Evolutionary conservation across 2,888 invertebrate species (phyloP).

Genomic region (Acholoe squamosa): DNA sequence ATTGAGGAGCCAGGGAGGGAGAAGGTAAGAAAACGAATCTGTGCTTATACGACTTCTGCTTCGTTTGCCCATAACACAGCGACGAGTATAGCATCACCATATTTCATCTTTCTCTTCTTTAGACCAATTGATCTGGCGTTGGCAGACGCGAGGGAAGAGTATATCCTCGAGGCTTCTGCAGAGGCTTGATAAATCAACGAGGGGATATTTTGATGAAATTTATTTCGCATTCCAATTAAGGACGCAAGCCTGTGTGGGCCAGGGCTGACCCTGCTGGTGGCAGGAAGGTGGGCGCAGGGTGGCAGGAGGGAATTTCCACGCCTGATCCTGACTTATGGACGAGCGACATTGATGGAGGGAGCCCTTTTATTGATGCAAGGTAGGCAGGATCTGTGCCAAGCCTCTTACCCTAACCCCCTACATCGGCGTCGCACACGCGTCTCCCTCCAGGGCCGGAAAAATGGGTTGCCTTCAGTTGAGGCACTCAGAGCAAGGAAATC

Average conservation of each 20-base stretch:
- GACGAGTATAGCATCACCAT: conserved; percentile 34
- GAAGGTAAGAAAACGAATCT: conserved; percentile 14
- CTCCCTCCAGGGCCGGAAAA: background rate
- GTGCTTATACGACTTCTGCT: conserved; percentile 16
- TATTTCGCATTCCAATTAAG: conserved; percentile 56
- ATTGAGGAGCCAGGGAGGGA: background rate
- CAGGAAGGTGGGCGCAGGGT: background rate
- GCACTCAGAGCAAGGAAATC: background rate
- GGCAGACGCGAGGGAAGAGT: background rate
- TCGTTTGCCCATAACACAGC: conserved; percentile 6
- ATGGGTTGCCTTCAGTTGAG: background rate
- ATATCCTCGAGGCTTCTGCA: conserved; percentile 35
- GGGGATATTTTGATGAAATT: conserved; percentile 52
- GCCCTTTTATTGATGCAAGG: conserved; percentile 52
- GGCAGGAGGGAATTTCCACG: conserved; percentile 25
- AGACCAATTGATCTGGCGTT: background rate
- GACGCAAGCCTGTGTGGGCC: conserved; percentile 28
- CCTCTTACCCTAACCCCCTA: conserved; percentile 40
- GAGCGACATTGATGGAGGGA: conserved; percentile 9
- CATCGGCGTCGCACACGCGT: background rate
- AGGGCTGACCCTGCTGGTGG: background rate
- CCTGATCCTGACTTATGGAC: conserved; percentile 41
- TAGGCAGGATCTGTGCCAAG: conserved; percentile 52
- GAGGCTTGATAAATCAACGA: conserved; percentile 35
- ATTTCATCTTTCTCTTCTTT: conserved; percentile 14